These are phyloP conservation scores for Campoplex nolae DNA, from an alignment of 2,888 invertebrate genomes.

Conservation along the genomic window DNA sequence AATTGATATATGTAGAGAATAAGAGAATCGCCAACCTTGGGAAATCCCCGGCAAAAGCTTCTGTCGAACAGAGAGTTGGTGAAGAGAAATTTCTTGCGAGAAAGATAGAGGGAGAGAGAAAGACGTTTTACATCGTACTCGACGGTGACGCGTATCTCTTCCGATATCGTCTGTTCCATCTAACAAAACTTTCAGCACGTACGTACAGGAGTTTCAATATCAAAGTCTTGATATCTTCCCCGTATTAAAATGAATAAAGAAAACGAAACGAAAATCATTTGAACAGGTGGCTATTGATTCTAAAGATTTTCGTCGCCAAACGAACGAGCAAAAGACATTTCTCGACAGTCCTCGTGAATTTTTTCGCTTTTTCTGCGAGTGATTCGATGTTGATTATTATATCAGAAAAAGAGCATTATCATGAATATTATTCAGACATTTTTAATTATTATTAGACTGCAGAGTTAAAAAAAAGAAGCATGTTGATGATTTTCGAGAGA, in stretches of 20 bases:
- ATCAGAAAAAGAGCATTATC: background rate
- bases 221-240: background rate
- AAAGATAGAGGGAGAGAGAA: conserved; percentile 29
- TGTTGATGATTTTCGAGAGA: background rate
- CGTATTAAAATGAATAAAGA: background rate
- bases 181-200: conserved; percentile 24
- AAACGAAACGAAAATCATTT: background rate
- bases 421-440: background rate
- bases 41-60: conserved; percentile 41
- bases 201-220: conserved; percentile 9
- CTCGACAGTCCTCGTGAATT: background rate
- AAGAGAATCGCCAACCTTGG: conserved; percentile 10
- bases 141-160: conserved; percentile 42
- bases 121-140: conserved; percentile 47
- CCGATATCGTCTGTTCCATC: conserved; percentile 44
- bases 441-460: background rate
- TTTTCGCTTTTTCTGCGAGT: background rate
- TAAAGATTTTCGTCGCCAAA: background rate
- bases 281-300: background rate
- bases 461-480: background rate
- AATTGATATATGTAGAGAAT: background rate
- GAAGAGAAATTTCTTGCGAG: conserved; percentile 37
- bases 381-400: background rate
- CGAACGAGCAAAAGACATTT: background rate
- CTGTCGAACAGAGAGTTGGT: conserved; percentile 33